A percentile compares a stretch with the other conserved stretches of the same genome.
These are phyloP conservation scores for Cotesia glomerata DNA, from an alignment of 1,140 invertebrate species.

Conservation along the genomic window DNA sequence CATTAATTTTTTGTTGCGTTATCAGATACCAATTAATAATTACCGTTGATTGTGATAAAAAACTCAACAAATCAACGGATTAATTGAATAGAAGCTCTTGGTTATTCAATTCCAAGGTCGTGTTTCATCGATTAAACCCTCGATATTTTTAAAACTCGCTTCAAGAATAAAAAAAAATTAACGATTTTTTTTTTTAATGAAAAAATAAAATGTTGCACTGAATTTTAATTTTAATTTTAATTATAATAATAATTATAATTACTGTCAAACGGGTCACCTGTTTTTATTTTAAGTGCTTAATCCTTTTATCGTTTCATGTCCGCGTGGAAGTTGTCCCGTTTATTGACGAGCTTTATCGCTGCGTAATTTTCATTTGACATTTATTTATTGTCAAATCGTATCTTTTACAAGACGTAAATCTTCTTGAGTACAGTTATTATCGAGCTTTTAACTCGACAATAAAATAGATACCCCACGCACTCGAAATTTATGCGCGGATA, in stretches of 20 bases:
- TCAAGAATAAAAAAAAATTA: not conserved
- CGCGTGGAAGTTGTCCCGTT: not conserved
- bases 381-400: conserved; percentile 9
- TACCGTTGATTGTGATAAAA: not conserved
- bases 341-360: conserved; percentile 15
- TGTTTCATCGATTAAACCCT: not conserved
- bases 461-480: too few relatives aligned
- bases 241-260: not conserved
- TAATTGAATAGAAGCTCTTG: not conserved
- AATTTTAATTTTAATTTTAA: not conserved
- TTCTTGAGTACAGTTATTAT: not conserved
- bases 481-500: too few relatives aligned
- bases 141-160: not conserved
- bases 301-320: conserved; percentile 13
- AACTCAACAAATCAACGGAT: not conserved
- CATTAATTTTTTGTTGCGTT: too few relatives aligned
- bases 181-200: not conserved
- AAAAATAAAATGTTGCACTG: not conserved
- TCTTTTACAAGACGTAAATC: conserved; percentile 18
- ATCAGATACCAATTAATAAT: conserved; percentile 13
- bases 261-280: not conserved
- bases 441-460: not conserved
- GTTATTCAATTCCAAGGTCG: not conserved
- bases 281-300: not conserved
- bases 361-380: conserved; percentile 19